A percentile compares a stretch with the other conserved stretches of the same genome.
Evolutionary conservation across 1,140 invertebrate genomes (phyloP).

Genomic region (Gryllus bimaculatus): DNA sequence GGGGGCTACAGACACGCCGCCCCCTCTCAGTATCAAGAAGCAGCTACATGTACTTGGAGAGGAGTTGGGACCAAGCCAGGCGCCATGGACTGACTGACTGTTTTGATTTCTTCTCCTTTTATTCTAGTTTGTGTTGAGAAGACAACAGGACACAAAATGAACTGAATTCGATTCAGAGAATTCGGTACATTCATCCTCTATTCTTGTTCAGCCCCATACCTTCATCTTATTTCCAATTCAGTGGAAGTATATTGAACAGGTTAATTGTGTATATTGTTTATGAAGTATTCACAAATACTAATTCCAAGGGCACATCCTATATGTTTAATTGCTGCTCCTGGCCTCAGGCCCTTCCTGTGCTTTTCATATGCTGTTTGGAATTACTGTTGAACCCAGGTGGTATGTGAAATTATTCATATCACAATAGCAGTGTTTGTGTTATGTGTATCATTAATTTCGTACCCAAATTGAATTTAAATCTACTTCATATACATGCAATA

Average conservation of each 20-base stretch:
- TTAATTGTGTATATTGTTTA: constrained; percentile 15
- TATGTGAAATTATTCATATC: constrained; percentile 8
- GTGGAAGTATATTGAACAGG: constrained; percentile 6
- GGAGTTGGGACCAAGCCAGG: constrained; percentile 14
- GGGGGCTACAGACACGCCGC: background rate
- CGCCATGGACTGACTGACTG: constrained; percentile 7
- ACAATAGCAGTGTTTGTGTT: constrained; percentile 7
- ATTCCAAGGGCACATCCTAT: background rate
- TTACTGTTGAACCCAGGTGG: background rate
- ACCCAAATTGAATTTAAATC: background rate
- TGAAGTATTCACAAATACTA: constrained; percentile 9
- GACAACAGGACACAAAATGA: constrained; percentile 6
- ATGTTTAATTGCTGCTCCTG: constrained; percentile 12
- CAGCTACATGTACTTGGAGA: constrained; percentile 11
- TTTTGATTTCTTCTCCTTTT: constrained; percentile 8
- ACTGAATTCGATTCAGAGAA: background rate
- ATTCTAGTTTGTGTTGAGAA: constrained; percentile 13
- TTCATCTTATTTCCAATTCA: background rate
- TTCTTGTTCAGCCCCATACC: background rate
- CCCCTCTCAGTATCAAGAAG: background rate
- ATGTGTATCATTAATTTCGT: background rate
- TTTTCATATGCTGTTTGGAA: constrained; percentile 10
- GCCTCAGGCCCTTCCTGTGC: constrained; percentile 8
- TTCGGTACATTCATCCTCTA: background rate
- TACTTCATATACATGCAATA: constrained; percentile 7